Percentiles rank a stretch among this genome's conserved stretches.
phyloP scores from a whole-genome alignment of 1,140 invertebrate genomes.

The Cydia strobilella region DNA sequence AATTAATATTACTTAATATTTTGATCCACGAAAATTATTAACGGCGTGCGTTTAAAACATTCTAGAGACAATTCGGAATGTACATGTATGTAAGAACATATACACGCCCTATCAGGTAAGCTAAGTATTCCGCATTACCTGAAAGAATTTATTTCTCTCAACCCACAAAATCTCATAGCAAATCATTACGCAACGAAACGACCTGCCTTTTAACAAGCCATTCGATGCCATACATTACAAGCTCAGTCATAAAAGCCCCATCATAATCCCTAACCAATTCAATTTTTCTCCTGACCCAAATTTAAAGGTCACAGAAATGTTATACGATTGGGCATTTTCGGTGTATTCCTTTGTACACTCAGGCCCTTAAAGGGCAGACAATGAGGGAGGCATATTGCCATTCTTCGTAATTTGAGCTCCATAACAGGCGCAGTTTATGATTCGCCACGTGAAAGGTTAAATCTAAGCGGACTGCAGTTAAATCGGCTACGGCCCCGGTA shows the following conservation, averaged over 20 bases:
- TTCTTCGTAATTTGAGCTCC: conserved; percentile 65
- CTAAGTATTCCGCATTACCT: background rate
- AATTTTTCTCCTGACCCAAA: conserved; percentile 50
- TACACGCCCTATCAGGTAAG: too few species aligned
- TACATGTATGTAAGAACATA: too few species aligned
- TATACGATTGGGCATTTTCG: conserved; percentile 66
- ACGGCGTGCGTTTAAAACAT: too few species aligned
- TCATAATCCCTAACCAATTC: conserved; percentile 38
- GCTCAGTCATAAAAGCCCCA: conserved; percentile 6
- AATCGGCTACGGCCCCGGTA: conserved; percentile 50
- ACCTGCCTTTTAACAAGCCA: conserved; percentile 25
- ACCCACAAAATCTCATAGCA: background rate
- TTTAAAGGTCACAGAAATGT: conserved; percentile 70
- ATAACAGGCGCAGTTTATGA: conserved; percentile 70
- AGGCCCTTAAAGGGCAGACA: conserved; percentile 67
- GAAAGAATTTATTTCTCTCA: background rate
- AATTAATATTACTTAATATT: too few species aligned
- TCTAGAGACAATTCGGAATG: too few species aligned
- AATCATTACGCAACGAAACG: conserved; percentile 24
- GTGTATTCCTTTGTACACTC: conserved; percentile 65
- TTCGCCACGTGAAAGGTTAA: conserved; percentile 64
- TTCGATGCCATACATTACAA: conserved; percentile 23
- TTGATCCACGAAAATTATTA: too few species aligned
- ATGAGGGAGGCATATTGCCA: conserved; percentile 61
- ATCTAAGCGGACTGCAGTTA: conserved; percentile 52